Conservation (phyloP, 2,888 invertebrate genomes). For the Nemurella pictetii region DNA sequence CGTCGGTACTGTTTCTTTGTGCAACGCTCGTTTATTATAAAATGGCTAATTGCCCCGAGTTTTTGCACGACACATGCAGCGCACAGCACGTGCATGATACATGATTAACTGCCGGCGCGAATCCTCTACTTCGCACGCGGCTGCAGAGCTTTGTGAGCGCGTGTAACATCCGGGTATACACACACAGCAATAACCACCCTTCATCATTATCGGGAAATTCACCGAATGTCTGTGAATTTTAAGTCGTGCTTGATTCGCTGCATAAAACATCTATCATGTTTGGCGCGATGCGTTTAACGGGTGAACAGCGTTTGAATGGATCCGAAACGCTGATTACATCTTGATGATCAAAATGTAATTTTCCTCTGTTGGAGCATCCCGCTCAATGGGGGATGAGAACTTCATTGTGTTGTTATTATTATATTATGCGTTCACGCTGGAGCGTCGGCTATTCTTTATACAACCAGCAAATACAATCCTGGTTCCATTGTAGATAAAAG, state of each 20-base stretch:
- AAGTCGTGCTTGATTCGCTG: no score
- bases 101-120: neutral
- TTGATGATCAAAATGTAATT: conserved; percentile 26
- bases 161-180: no score
- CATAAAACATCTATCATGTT: neutral
- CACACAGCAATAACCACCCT: no score
- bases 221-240: no score
- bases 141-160: no score
- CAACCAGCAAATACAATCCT: neutral
- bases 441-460: neutral
- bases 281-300: neutral
- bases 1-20: neutral
- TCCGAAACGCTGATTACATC: no score
- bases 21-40: neutral
- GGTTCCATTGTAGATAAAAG: no score
- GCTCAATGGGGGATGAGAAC: neutral
- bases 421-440: neutral
- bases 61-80: neutral
- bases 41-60: neutral
- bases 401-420: neutral
- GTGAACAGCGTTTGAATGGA: neutral
- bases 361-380: neutral
- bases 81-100: neutral
- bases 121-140: neutral
- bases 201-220: no score